Evolutionary conservation across 2,797 vertebrate species (phyloP), one percentile per base, ranked within the genome.

Genomic region (Pantherophis vulpinus): DNA sequence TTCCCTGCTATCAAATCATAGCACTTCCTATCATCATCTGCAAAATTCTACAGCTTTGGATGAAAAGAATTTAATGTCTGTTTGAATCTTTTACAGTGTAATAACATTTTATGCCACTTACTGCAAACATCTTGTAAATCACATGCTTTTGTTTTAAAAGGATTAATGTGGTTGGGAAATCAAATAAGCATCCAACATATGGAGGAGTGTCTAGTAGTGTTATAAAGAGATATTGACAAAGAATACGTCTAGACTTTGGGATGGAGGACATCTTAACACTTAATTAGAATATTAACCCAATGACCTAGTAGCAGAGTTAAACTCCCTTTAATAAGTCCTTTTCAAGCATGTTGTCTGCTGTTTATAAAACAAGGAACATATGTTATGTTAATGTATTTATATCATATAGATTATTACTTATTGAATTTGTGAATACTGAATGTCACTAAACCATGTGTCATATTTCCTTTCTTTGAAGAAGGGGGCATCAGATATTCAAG

Each of bases 91-190:
- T 94, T 91, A 95, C 95, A 89, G 58, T 92, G 90, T 92, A 63
- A 95, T 61, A 94, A 59, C 32, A 91, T 93, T 95, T 94, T 86
- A 89, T 92, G 61, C 29, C 94, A 91, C 91, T 94, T 92, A 55
- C 29, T 90, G 55, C 94, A 93, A 97, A 94, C 94, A 91, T 90
- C 92, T 90, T 96, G 93, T 96, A 96, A 95, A 95, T 96, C 95
- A 95, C 60, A 93, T 47, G 58, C 56, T 95, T 96, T 95, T 89
- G 74, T 94, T 94, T 93, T 95, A 93, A 96, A 94, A 96, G 93
- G 47, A 95, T 96, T 97, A 95, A 94, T 93, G 86, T 90, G 87
- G 42, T 96, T 95, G 93, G 93, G 88, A 91, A 95, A 90, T 92
- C 92, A 94, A 91, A 88, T 83, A 42, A 83, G 37, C 74, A 79